Evolutionary conservation across 2,797 vertebrate genomes (phyloP).

Genomic region (Sebastiscus tertius): DNA sequence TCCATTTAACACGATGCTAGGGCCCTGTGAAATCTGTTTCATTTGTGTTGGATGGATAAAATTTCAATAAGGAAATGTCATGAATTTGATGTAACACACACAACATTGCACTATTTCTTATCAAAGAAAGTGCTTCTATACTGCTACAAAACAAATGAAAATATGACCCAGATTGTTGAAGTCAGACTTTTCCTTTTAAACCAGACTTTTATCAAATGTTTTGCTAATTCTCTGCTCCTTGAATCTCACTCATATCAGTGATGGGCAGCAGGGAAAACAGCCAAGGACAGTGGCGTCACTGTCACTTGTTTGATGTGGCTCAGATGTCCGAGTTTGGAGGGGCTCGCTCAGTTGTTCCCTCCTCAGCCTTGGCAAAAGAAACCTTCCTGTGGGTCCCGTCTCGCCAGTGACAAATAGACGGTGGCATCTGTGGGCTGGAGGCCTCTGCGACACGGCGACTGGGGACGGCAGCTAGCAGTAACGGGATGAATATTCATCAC

Average conservation of each 20-base stretch:
- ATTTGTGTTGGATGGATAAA: too few species aligned
- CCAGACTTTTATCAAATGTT: not conserved
- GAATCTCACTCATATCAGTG: not conserved
- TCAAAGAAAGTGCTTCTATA: too few species aligned
- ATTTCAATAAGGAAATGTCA: not conserved
- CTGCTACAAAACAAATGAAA: too few species aligned
- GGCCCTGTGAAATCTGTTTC: too few species aligned
- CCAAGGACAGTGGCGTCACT: not conserved
- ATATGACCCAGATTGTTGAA: too few species aligned
- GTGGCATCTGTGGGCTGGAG: slow-evolving; percentile 51
- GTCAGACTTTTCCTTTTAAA: not conserved
- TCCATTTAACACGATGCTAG: too few species aligned
- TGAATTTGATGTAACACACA: too few species aligned
- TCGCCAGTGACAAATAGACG: slow-evolving; percentile 55
- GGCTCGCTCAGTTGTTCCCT: not conserved
- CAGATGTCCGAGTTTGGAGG: not conserved
- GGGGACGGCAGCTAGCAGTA: slow-evolving; percentile 20
- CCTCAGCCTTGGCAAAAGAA: slow-evolving; percentile 18
- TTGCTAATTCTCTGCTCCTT: not conserved
- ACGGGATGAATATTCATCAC: slow-evolving; percentile 69
- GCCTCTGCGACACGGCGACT: slow-evolving; percentile 23
- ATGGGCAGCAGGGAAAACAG: slow-evolving; percentile 1
- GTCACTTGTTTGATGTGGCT: slow-evolving; percentile 3
- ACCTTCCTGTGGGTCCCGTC: slow-evolving; percentile 33
- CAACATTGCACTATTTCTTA: too few species aligned